phyloP scores from a whole-genome alignment of 2,888 invertebrate genomes.

The Pocota personata region DNA sequence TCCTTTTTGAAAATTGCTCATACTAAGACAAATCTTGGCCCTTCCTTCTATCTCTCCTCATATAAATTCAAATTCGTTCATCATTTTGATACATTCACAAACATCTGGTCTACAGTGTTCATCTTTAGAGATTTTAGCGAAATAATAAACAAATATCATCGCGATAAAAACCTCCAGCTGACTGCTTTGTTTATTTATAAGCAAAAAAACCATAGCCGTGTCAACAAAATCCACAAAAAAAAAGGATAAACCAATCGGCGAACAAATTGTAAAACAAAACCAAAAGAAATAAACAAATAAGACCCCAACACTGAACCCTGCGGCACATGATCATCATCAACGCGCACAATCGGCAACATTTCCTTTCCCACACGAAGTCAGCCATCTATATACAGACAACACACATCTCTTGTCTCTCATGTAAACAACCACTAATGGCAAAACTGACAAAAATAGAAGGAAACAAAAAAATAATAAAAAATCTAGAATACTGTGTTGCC shows the following conservation, averaged over 20 bases:
- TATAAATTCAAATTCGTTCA: no score
- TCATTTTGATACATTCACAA: no score
- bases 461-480: conserved; percentile 17
- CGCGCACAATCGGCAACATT: conserved; percentile 20
- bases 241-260: background rate
- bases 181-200: background rate
- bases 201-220: background rate
- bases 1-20: no score
- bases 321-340: conserved; percentile 31
- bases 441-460: conserved; percentile 47
- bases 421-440: conserved; percentile 61
- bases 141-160: conserved; percentile 14
- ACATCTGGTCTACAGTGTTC: no score
- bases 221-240: conserved; percentile 13
- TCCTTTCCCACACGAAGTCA: conserved; percentile 49
- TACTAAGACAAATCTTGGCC: no score
- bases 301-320: conserved; percentile 47
- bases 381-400: background rate
- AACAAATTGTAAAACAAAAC: conserved; percentile 10
- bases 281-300: conserved; percentile 36
- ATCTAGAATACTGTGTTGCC: conserved; percentile 4
- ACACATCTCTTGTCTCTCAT: background rate
- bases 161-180: background rate
- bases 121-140: background rate
- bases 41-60: no score